Evolutionary conservation across 2,888 invertebrate genomes (phyloP).

Genomic region (Lasioglossum morio): DNA sequence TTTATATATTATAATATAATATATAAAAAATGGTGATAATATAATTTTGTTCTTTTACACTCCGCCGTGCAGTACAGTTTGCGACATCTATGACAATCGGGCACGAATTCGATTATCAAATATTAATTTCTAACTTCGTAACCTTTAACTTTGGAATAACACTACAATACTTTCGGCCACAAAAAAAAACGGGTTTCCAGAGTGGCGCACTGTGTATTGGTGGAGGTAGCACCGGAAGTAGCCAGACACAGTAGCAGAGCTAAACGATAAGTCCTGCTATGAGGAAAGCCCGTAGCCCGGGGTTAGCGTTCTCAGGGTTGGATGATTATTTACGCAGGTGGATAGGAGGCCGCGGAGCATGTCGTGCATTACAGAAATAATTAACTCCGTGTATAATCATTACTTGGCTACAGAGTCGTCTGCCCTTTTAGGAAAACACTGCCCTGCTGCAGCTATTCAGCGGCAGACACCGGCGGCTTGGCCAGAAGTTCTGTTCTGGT

Average conservation of each 20-base stretch:
- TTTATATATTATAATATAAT: too few relatives aligned
- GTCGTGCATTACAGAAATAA: slow-evolving; percentile 60
- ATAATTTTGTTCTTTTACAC: too few relatives aligned
- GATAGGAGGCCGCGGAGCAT: slow-evolving; percentile 15
- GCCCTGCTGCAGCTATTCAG: slow-evolving; percentile 90
- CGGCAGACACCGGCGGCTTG: slow-evolving; percentile 90
- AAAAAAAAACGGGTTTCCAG: too few relatives aligned
- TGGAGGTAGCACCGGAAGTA: not conserved
- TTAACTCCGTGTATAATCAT: slow-evolving; percentile 64
- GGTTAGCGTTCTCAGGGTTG: not conserved
- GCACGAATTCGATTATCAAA: too few relatives aligned
- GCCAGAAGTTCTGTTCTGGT: slow-evolving; percentile 90
- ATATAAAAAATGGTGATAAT: too few relatives aligned
- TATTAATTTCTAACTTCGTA: too few relatives aligned
- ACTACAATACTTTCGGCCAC: too few relatives aligned
- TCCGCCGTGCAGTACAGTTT: too few relatives aligned
- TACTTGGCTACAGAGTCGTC: slow-evolving; percentile 43
- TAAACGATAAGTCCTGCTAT: slow-evolving; percentile 9
- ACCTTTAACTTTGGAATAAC: too few relatives aligned
- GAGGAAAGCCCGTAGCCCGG: not conserved
- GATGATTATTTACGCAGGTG: slow-evolving; percentile 37
- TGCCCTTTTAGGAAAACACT: slow-evolving; percentile 81
- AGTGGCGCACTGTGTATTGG: too few relatives aligned
- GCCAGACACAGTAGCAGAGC: not conserved
- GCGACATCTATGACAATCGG: too few relatives aligned